Evolutionary conservation across 1,140 invertebrate species (phyloP), one percentile per base, ranked within the genome.

Genomic region (Lordiphosa clarofinis): DNA sequence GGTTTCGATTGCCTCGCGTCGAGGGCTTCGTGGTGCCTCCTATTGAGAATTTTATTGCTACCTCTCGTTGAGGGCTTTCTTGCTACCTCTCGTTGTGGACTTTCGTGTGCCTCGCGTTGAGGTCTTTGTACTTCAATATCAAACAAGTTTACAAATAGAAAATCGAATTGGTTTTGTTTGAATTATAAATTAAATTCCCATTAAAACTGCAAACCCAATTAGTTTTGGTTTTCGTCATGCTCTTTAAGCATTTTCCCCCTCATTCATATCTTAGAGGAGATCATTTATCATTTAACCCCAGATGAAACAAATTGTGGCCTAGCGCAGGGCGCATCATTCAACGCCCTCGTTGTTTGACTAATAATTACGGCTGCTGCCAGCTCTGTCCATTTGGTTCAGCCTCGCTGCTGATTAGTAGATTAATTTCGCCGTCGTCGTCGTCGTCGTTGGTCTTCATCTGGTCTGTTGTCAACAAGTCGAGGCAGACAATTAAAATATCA

Each of bases 401-500:
- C 75, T 82, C 75, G 72, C 58, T 33, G 76, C 62, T 72, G 75
- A 81, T 76, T 71, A 75, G 72, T 68, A 63, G 75, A 81, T 81
- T 81, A 75, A 82, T 81, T 50, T 57, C 39, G 31, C 13, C 33
- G 19, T 59, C 19, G 42, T 15, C 15, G 15, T 15, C 15, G 15
- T 15, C 15, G 21, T 21, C 21, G n/a, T n/a, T 46, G 7, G 33
- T 9, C 58, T 13, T 65, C 46, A 48, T 59, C 54, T 56, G 48
- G 31, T 12, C 37, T 66, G 54, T 84, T 82, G 76, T 84, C 78
- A 82, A 78, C 76, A 66, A 73, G 53, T 72, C 56, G 72, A 28
- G 24, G 11, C 8, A 68, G 58, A 65, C 78, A 82, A 73, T 82
- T 84, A 78, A 78, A 82, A 84, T 82, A 84, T 84, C 73, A 82